Conservation (phyloP, 2,113 vertebrate species). For the Condylura cristata region DNA sequence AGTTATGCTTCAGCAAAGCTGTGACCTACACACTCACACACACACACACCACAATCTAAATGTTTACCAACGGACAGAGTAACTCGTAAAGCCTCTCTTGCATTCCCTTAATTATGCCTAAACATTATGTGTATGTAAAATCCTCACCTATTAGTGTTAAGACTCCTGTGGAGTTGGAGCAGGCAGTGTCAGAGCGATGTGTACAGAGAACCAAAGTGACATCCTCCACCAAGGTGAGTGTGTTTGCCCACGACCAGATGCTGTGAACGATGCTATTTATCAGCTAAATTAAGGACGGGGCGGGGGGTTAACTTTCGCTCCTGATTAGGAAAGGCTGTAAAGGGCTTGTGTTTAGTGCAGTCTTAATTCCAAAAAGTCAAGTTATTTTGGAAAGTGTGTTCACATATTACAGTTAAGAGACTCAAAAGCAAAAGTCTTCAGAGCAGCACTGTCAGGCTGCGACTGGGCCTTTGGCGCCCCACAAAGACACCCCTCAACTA, state of each 20-base stretch:
- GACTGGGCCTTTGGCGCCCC: background rate
- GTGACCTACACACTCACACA: background rate
- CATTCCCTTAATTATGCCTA: background rate
- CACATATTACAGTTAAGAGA: background rate
- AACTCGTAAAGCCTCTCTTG: background rate
- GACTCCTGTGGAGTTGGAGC: background rate
- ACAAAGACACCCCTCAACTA: background rate
- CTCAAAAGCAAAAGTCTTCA: background rate
- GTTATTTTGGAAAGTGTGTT: background rate
- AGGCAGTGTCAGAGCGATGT: rapidly evolving
- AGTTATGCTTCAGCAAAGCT: background rate
- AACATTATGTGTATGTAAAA: background rate
- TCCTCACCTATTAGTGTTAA: background rate
- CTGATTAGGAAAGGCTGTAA: background rate
- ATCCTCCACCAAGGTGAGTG: background rate
- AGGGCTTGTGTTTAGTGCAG: background rate
- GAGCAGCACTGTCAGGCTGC: background rate
- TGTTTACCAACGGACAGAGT: background rate
- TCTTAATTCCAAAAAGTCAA: background rate
- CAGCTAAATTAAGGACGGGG: background rate
- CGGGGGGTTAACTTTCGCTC: background rate
- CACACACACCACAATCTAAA: background rate
- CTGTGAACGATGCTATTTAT: too few species aligned
- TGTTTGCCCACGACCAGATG: background rate
- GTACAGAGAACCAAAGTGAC: background rate